Percentiles rank a stretch among this genome's conserved stretches.
Evolutionary conservation across 2,113 vertebrate species (phyloP).

Genomic region (Azemiops feae): DNA sequence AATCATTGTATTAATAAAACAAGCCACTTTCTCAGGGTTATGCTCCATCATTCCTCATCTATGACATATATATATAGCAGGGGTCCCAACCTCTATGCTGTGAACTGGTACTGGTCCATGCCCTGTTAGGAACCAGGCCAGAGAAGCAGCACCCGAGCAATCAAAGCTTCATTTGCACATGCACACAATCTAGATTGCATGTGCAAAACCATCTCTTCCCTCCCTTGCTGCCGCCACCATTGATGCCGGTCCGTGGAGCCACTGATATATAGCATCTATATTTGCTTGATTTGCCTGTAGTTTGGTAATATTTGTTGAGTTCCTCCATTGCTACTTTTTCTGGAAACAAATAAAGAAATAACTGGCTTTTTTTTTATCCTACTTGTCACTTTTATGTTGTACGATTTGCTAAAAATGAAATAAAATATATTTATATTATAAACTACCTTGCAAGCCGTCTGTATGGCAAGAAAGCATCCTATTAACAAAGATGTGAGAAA

Average conservation of each 20-base stretch:
- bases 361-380: background rate
- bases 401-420: background rate
- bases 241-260: no score
- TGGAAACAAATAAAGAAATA: no score
- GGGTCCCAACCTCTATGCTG: no score
- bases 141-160: no score
- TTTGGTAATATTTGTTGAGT: background rate
- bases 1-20: background rate
- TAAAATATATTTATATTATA: background rate
- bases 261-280: background rate
- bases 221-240: no score
- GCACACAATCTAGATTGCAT: no score
- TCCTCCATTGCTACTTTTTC: background rate
- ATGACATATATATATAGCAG: background rate
- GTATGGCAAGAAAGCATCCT: background rate
- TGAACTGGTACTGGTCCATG: no score
- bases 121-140: no score
- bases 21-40: background rate
- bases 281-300: background rate
- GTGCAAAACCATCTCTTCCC: no score
- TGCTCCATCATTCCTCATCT: background rate
- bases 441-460: background rate
- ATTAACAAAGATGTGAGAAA: background rate
- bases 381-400: background rate
- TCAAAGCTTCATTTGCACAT: no score